Evolutionary conservation across 2,888 invertebrate species (phyloP).

Genomic region (Tenthredo mesomela): DNA sequence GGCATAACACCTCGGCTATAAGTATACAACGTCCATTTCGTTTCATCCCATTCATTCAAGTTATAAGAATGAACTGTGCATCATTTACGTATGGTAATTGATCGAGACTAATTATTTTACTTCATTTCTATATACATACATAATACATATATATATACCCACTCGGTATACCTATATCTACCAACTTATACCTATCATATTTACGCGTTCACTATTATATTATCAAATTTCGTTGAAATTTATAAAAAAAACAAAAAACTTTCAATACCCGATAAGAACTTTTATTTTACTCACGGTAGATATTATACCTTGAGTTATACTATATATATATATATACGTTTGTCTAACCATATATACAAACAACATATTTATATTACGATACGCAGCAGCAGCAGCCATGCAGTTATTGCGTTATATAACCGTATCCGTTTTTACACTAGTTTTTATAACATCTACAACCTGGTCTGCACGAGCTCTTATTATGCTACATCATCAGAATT

Average conservation of each 20-base stretch:
- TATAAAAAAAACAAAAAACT: background rate
- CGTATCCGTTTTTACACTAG: background rate
- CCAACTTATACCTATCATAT: background rate
- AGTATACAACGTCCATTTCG: background rate
- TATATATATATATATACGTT: too few relatives aligned
- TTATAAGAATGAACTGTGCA: conserved; percentile 33
- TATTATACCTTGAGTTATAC: background rate
- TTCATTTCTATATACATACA: background rate
- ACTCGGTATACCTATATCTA: background rate
- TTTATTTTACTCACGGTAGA: background rate
- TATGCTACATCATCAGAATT: background rate
- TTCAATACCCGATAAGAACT: background rate
- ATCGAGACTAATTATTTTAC: conserved; percentile 30
- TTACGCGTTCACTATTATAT: background rate
- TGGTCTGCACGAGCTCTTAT: background rate
- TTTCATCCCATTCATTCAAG: conserved; percentile 24
- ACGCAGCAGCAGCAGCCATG: conserved; percentile 12
- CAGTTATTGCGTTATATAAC: conserved; percentile 15
- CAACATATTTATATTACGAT: background rate
- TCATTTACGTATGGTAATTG: conserved; percentile 44
- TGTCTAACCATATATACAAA: background rate
- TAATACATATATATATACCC: background rate
- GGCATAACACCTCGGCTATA: background rate
- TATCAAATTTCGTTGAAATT: background rate
- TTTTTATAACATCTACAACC: background rate